Evolutionary conservation across 2,888 invertebrate genomes (phyloP).

Genomic region (Prenolepis imparis): DNA sequence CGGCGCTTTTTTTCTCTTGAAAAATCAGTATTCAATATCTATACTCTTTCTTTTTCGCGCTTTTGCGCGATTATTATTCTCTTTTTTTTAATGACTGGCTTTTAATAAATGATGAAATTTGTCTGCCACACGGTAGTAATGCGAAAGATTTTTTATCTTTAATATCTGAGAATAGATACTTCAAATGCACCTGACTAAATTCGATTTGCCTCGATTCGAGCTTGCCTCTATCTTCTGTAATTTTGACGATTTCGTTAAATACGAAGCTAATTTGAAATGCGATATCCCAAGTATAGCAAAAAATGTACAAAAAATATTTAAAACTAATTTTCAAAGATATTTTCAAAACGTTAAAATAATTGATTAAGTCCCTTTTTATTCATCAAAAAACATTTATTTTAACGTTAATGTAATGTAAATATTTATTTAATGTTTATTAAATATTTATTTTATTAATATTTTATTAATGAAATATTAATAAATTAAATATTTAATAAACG

Average conservation of each 20-base stretch:
- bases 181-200: conserved; percentile 1
- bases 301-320: too few species aligned
- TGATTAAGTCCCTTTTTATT: too few species aligned
- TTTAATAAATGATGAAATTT: conserved; percentile 49
- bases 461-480: too few species aligned
- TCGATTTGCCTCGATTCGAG: too few species aligned
- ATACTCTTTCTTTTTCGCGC: neutral
- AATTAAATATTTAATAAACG: too few species aligned
- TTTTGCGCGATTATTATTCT: conserved; percentile 37
- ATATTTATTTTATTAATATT: too few species aligned
- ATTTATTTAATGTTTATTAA: too few species aligned
- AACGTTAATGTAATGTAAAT: too few species aligned
- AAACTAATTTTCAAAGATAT: too few species aligned
- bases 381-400: too few species aligned
- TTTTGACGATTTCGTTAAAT: conserved; percentile 5
- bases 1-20: conserved; percentile 60
- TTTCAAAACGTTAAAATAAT: too few species aligned
- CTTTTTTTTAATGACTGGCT: conserved; percentile 74
- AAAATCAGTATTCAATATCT: conserved; percentile 72
- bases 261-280: neutral
- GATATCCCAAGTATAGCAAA: too few species aligned
- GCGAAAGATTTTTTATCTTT: neutral
- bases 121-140: conserved; percentile 9
- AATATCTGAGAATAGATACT: conserved; percentile 16
- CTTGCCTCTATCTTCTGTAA: neutral